Evolutionary conservation across 2,113 vertebrate genomes (phyloP), one percentile per base, ranked within the genome.

Genomic region (Pedetes capensis): DNA sequence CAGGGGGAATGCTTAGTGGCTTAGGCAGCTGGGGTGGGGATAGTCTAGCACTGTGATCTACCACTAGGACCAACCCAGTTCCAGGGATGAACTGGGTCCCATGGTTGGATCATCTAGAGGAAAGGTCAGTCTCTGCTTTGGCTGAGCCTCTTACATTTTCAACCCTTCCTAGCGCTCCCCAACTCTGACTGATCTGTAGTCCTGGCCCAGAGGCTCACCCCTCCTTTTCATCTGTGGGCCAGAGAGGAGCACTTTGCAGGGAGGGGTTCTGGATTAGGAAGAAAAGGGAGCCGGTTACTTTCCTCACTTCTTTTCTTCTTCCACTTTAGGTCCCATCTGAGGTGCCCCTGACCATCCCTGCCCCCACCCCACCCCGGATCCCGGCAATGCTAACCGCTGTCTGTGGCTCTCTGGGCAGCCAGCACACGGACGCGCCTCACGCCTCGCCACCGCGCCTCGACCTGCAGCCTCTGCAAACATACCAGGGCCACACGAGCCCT

Each of bases 351-450:
- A 97, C 96, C 44, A 49, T 95, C 94, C 95, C 92, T 92, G 95
- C 66, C 96, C 96, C 61, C 71, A 76, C 74, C 94, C 95, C 97
- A 97, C 25, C 75, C 97, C 90, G 95, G 97, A 97, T 87, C 86
- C 95, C 95, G 98, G 98, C 98, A 83, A 99, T 99, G 98, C 98
- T 99, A 94, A 98, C 98, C 96, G 98, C 98, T 96, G 98, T 99
- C 93, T 98, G 98, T 91, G 98, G 98, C 97, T 98, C 98, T 96
- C 96, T 98, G 98, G 98, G 98, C 97, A 98, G 98, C 88, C 98
- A 98, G 89, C 98, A 98, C 98, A 97, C 98, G 14, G 98, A 98
- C 87, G 97, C 98, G 1, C 97, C 98, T 86, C 97, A 98, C 47
- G 47, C 98, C 88, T 98, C 98, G 23, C 98, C 98, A 27, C 97